Evolutionary conservation across 2,888 invertebrate genomes (phyloP), one percentile per base, ranked within the genome.

Genomic region (Drosophila atripex): DNA sequence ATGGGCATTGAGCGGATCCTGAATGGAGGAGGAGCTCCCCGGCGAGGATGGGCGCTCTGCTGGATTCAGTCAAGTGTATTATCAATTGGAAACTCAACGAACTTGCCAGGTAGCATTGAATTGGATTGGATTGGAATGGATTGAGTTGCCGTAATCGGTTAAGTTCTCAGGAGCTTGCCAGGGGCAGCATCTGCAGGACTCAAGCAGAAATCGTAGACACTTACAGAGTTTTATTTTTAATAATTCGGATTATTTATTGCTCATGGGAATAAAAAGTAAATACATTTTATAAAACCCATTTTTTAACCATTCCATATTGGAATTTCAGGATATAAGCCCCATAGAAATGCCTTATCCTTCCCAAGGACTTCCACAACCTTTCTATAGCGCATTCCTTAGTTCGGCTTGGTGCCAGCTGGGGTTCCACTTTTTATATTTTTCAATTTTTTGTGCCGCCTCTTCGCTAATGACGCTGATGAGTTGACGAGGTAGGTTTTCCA

Each of bases 401-500:
- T 74, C 63, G 14, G n/a, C 43, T 11, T 52, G n/a, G 50, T 47
- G n/a, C 35, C 32, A 64, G 43, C 16, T 23, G 3, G 3, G 21
- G 21, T 4, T 23, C 58, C 35, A 50, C n/a, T 49, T 49, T 53
- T 18, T n/a, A 6, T 28, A 12, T 30, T 43, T 51, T 58, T 38
- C 25, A 1, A 41, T 16, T 52, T 30, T 45, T 38, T 63, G 18
- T 52, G 47, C 45, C 52, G 21, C 43, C 51, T 78, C 71, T 73
- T 78, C 82, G 88, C 88, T 85, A 87, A 85, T 88, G 85, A 85
- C 77, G 82, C 75, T 85, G 85, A 88, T 85, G 87, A 85, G 76
- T 88, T 88, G 88, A 88, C 88, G 85, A 85, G 87, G 78, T 88
- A 73, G 87, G 85, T 88, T 87, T 85, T 84, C 82, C 88, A 88